phyloP scores from a whole-genome alignment of 2,888 invertebrate genomes.

The Ochropacha duplaris region DNA sequence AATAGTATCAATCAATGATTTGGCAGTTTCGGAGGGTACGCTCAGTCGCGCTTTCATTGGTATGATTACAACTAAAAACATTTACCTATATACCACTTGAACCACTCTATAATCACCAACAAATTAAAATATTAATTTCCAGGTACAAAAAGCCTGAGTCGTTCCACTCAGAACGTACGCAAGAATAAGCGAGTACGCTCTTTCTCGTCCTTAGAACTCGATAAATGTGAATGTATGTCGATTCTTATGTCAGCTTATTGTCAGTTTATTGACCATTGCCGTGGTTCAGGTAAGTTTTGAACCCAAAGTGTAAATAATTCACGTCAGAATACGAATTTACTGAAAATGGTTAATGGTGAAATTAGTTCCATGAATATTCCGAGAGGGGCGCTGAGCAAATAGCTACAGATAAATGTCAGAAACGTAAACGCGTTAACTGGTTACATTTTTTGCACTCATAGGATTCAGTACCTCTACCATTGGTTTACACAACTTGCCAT shows the following conservation, averaged over 20 bases:
- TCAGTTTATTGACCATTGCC: slow-evolving; percentile 84
- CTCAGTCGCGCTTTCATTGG: slow-evolving; percentile 21
- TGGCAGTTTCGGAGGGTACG: slow-evolving; percentile 23
- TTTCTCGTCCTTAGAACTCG: slow-evolving; percentile 79
- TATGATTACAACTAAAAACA: slow-evolving; percentile 5
- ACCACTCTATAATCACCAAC: not conserved
- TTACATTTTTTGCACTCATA: no score
- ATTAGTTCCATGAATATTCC: no score
- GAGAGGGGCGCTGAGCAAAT: no score
- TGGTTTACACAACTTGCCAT: no score
- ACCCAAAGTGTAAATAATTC: no score
- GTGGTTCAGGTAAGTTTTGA: slow-evolving; percentile 82
- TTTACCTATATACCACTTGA: not conserved
- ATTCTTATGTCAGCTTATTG: slow-evolving; percentile 82
- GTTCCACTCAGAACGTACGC: slow-evolving; percentile 17
- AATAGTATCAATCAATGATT: slow-evolving; percentile 19
- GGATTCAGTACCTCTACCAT: no score
- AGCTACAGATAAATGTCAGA: no score
- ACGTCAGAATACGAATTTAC: no score
- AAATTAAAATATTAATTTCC: slow-evolving; percentile 1
- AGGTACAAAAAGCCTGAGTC: slow-evolving; percentile 20
- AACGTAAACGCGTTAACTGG: no score
- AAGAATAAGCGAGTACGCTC: slow-evolving; percentile 51
- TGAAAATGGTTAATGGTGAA: no score
- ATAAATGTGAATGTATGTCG: slow-evolving; percentile 82